These are phyloP conservation scores for Pangasius macronema DNA, from an alignment of 2,797 vertebrate species.

Conservation along the genomic window DNA sequence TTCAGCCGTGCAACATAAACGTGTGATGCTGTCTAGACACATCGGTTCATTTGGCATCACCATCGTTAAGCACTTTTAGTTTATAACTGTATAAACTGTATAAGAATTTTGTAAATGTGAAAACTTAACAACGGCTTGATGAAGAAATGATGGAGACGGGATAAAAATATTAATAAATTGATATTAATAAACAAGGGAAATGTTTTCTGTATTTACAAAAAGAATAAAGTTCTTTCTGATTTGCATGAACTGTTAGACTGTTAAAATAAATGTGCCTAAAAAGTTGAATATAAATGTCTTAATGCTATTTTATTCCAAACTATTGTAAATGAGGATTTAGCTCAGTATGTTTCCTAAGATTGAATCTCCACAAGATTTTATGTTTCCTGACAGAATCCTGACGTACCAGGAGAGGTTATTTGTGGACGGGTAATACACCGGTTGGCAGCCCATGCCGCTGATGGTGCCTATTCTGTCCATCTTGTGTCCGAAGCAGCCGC, in stretches of 20 bases:
- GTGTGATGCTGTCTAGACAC: not conserved
- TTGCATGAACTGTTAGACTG: not conserved
- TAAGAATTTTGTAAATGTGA: not conserved
- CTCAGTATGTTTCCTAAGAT: not conserved
- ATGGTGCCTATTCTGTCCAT: constrained; percentile 96
- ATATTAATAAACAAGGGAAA: not conserved
- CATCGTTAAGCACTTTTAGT: not conserved
- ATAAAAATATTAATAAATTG: not conserved
- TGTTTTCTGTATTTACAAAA: not conserved
- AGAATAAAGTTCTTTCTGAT: not conserved
- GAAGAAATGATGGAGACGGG: not conserved
- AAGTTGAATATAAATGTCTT: not conserved
- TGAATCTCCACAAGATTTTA: not conserved
- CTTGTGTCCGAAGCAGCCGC: constrained; percentile 95
- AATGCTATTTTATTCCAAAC: not conserved
- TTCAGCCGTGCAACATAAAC: not conserved
- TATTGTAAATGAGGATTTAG: too few relatives aligned
- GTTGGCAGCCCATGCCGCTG: constrained; percentile 94
- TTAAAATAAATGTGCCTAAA: not conserved
- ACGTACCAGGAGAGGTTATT: constrained; percentile 78
- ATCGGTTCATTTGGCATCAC: not conserved
- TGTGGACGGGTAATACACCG: constrained; percentile 45
- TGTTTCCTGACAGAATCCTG: not conserved
- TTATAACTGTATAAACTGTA: not conserved
- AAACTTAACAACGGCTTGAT: not conserved